These are phyloP conservation scores for Chunga burmeisteri DNA, from an alignment of 2,113 vertebrate species.

Conservation along the genomic window DNA sequence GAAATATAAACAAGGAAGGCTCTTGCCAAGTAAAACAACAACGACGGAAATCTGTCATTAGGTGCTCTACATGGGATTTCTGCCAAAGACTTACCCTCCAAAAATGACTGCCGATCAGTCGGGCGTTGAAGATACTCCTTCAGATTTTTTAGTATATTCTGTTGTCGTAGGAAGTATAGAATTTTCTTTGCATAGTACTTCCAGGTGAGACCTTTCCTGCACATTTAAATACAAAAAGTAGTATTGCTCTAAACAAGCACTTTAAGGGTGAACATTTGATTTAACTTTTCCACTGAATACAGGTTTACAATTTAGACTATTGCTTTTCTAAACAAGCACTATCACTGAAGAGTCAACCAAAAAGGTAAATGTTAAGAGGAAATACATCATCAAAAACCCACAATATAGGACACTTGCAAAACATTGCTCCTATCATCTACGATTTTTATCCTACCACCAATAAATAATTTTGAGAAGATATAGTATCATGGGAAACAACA, in stretches of 20 bases:
- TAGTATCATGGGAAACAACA: neutral
- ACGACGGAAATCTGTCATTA: neutral
- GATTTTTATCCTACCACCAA: neutral
- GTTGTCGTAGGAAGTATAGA: conserved; percentile 94
- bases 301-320: neutral
- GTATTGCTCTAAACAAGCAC: neutral
- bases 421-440: neutral
- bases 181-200: conserved; percentile 99
- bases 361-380: neutral
- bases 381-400: neutral
- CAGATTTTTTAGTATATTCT: conserved; percentile 90
- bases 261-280: neutral
- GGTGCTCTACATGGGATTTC: accelerated
- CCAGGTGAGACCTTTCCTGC: conserved; percentile 92
- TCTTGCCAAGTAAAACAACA: neutral
- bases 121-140: conserved; percentile 89
- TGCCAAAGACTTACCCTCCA: conserved; percentile 83
- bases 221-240: conserved; percentile 6
- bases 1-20: neutral
- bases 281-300: neutral
- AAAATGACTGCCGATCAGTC: conserved; percentile 81
- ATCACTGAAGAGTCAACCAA: neutral
- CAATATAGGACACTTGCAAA: neutral
- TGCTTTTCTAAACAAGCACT: neutral
- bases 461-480: neutral